Percentiles rank a stretch among this genome's conserved stretches.
Evolutionary conservation across 2,113 vertebrate genomes (phyloP).

Genomic region (Chunga burmeisteri): DNA sequence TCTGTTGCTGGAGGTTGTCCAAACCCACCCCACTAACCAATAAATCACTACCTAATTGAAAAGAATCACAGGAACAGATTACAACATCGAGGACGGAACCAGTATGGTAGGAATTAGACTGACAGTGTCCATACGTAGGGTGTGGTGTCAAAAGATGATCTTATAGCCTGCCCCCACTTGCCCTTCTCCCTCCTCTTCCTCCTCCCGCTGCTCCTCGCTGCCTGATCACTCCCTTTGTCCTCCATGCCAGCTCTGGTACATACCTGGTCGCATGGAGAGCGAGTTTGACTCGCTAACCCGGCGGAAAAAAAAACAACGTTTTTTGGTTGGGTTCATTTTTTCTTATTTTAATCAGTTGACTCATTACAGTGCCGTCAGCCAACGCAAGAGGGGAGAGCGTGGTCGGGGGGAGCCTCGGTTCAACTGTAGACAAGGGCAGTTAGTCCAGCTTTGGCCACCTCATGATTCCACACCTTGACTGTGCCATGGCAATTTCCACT

Average conservation of each 20-base stretch:
- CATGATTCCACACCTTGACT: background rate
- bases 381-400: fast-evolving
- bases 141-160: conserved; percentile 45
- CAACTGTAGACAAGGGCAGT: background rate
- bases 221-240: background rate
- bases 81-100: conserved; percentile 37
- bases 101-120: conserved; percentile 36
- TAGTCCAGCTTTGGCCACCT: background rate
- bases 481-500: conserved; percentile 1
- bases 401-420: background rate
- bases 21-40: conserved; percentile 27
- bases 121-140: conserved; percentile 40
- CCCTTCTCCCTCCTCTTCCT: conserved; percentile 47
- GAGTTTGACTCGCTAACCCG: background rate
- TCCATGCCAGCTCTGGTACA: fast-evolving
- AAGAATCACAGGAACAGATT: conserved; percentile 38
- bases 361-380: background rate
- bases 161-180: conserved; percentile 50
- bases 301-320: background rate
- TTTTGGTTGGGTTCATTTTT: background rate
- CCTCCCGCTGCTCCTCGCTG: background rate
- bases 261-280: background rate
- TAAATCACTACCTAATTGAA: conserved; percentile 43
- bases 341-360: background rate
- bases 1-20: conserved; percentile 21